Conservation (phyloP, 2,888 invertebrate species). For the Papilio protenor region DNA sequence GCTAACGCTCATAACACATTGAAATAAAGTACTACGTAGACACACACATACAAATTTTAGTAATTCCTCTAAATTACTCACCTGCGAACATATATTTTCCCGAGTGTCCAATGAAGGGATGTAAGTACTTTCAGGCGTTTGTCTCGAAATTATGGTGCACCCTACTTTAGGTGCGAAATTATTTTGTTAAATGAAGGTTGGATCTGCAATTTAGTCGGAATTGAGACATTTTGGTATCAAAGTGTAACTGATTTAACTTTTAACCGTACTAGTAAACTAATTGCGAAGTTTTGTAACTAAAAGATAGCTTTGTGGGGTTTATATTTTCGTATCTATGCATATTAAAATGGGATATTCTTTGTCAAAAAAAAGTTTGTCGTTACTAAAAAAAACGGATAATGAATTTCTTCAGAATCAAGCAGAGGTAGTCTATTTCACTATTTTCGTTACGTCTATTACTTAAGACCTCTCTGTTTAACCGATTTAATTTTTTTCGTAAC, state of each 20-base stretch:
- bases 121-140: slow-evolving; percentile 40
- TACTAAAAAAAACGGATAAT: too few species aligned
- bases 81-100: slow-evolving; percentile 43
- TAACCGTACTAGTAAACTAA: slow-evolving; percentile 1
- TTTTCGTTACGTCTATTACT: too few species aligned
- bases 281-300: not conserved
- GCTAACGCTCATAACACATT: slow-evolving; percentile 32
- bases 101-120: slow-evolving; percentile 40
- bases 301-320: not conserved
- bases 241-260: not conserved
- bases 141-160: slow-evolving; percentile 35
- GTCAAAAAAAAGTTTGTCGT: not conserved
- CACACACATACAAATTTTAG: slow-evolving; percentile 30
- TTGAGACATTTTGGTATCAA: not conserved
- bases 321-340: not conserved
- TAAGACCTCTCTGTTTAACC: too few species aligned
- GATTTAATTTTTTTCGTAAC: too few species aligned
- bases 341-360: not conserved
- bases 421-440: too few species aligned
- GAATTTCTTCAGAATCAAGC: too few species aligned
- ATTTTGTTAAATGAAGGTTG: slow-evolving; percentile 39
- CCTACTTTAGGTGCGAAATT: slow-evolving; percentile 37
- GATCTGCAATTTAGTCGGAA: slow-evolving; percentile 20
- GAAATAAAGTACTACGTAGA: slow-evolving; percentile 9
- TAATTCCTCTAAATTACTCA: slow-evolving; percentile 42